Conservation (phyloP, 2,797 vertebrate species). For the Silurus lanzhouensis region DNA sequence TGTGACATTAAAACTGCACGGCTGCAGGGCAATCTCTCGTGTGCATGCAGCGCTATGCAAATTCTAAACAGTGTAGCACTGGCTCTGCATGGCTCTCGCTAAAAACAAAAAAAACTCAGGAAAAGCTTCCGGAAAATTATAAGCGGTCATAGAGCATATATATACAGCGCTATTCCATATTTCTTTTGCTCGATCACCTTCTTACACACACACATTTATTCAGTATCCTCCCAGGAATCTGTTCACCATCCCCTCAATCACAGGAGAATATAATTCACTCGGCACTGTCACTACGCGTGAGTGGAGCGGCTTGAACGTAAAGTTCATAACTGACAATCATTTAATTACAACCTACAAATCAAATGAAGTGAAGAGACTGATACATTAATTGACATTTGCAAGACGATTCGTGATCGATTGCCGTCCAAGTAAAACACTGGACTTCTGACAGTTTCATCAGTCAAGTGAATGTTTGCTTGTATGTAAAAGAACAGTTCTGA, state of each 20-base stretch:
- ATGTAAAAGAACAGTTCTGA: too few relatives aligned
- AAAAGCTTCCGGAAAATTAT: too few relatives aligned
- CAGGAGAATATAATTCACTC: conserved; percentile 33
- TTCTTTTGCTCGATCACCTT: not conserved
- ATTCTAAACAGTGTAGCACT: conserved; percentile 17
- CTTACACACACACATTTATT: conserved; percentile 19
- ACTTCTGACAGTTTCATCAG: conserved; percentile 26
- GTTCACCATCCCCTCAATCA: conserved; percentile 40
- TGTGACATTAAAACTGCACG: conserved; percentile 84
- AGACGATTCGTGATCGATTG: conserved; percentile 51
- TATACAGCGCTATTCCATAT: not conserved
- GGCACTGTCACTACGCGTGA: conserved; percentile 32
- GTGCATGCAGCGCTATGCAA: conserved; percentile 37
- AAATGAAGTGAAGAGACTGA: conserved; percentile 48
- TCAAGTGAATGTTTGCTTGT: conserved; percentile 36
- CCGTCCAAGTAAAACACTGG: conserved; percentile 1
- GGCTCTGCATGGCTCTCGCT: not conserved
- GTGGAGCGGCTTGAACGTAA: conserved; percentile 61
- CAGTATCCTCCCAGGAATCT: conserved; percentile 27
- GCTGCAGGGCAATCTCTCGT: conserved; percentile 78
- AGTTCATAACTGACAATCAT: conserved; percentile 63
- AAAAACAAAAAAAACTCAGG: too few relatives aligned
- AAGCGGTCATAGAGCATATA: too few relatives aligned
- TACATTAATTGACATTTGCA: conserved; percentile 58
- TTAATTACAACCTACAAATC: conserved; percentile 57